phyloP scores from a whole-genome alignment of 2,113 vertebrate genomes.

The Eclectus roratus region DNA sequence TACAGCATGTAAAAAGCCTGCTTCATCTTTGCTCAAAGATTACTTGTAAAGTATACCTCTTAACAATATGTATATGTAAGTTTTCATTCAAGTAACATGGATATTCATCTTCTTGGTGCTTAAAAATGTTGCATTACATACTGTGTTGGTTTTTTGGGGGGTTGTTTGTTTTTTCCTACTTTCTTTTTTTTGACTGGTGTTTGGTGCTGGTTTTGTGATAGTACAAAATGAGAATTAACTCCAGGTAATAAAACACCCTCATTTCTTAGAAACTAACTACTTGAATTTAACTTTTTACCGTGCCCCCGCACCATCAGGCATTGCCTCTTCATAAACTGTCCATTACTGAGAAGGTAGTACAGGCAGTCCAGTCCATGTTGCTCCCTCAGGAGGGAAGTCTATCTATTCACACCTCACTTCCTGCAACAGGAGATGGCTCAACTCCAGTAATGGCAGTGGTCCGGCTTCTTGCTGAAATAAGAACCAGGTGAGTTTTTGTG shows the following conservation, averaged over 20 bases:
- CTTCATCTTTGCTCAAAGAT: neutral
- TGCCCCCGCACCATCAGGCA: slow-evolving; percentile 81
- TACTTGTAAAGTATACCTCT: neutral
- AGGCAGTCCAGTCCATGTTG: slow-evolving; percentile 99
- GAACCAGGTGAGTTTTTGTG: slow-evolving; percentile 84
- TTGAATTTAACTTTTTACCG: slow-evolving; percentile 77
- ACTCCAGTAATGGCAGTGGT: slow-evolving; percentile 98
- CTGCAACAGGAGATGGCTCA: slow-evolving; percentile 95
- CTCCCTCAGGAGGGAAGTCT: slow-evolving; percentile 99
- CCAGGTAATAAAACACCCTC: slow-evolving; percentile 71
- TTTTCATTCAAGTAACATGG: slow-evolving; percentile 18
- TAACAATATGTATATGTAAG: neutral
- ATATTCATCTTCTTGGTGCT: neutral
- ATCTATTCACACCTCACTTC: slow-evolving; percentile 96
- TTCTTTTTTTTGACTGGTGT: neutral
- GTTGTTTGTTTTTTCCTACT: neutral
- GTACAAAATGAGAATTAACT: slow-evolving; percentile 67
- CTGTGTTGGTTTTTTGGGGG: neutral
- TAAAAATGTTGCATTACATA: neutral
- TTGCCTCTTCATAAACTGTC: slow-evolving; percentile 97
- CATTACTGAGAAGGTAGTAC: slow-evolving; percentile 98
- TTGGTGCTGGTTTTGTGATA: slow-evolving; percentile 38
- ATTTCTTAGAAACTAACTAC: slow-evolving; percentile 77
- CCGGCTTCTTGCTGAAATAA: slow-evolving; percentile 93
- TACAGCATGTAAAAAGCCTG: neutral